Base-by-base conservation (phyloP, 1,140 invertebrate genomes). In the Lasaia peninsularis region DNA sequence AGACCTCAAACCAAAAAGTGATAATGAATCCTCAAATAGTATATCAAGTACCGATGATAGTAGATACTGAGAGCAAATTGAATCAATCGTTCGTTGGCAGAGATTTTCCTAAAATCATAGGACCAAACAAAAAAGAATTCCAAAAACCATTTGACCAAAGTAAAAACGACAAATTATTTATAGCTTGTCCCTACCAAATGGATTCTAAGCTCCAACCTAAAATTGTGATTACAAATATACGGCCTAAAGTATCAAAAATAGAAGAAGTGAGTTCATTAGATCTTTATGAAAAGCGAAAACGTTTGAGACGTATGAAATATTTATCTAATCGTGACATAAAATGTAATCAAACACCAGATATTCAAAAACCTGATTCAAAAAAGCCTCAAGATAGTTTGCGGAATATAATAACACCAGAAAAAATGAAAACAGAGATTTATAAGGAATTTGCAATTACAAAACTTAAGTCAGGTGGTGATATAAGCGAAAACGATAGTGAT, bases 221-320 rank as follows among this genome's bases (percentile, higher is more conserved):
- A 64, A 80, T 84, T 48, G 73, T 85, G 9, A 77, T 82, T 44
- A 76, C 80, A 20, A 86, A 84, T 34, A 67, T 85, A 32, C 63
- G 73, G 49, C 66, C 76, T n/a, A 80, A 77, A 62, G 37, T 71
- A 44, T 24, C 62, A 6, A 75, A 71, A 67, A 21, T 63, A 33
- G 86, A 89, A 24, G 84, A 85, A 66, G 51, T 87, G 4, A 89
- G 87, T 65, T 71, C 83, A 6, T 60, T 89, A 63, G 87, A 89
- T 52, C 59, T 88, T 37, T 88, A 88, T 34, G 86, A 89, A 61
- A 87, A 82, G 63, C 67, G 76, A 57, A 82, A 72, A 65, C 70
- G 73, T 37, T 35, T 85, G 14, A 68, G 78, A 35, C 63, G 80
- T 34, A 35, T 84, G 14, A 88, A 81, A 57, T 75, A 85, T 63